Percentiles rank a stretch among this genome's conserved stretches.
Evolutionary conservation across 2,797 vertebrate species (phyloP).

Genomic region (Argya squamiceps): DNA sequence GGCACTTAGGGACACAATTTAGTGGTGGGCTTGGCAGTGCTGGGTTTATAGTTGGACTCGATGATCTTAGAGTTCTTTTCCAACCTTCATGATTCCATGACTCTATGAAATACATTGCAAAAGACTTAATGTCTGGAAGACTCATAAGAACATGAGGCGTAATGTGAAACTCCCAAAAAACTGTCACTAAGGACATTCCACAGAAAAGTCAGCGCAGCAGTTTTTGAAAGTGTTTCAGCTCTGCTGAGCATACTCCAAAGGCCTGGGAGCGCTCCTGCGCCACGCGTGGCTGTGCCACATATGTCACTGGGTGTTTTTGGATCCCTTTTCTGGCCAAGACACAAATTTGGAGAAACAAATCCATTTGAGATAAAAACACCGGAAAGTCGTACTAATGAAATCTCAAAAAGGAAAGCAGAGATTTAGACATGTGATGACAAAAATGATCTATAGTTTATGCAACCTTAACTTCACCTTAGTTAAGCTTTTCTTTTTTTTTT

Average conservation of each 20-base stretch:
- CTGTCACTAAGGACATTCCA: not conserved
- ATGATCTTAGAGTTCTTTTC: not conserved
- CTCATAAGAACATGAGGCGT: not conserved
- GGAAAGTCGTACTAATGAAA: conserved; percentile 33
- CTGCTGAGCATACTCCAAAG: not conserved
- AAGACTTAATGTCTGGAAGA: not conserved
- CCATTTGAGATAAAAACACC: conserved; percentile 31
- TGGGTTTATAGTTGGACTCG: not conserved
- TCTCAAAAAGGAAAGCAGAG: conserved; percentile 28
- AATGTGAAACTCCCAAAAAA: conserved; percentile 16
- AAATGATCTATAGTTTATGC: conserved; percentile 28
- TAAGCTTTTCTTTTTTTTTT: not conserved
- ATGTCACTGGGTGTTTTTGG: not conserved
- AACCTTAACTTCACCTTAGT: conserved; percentile 60
- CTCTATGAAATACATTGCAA: not conserved
- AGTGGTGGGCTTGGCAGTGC: not conserved
- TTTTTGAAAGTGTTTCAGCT: not conserved
- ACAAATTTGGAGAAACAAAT: not conserved
- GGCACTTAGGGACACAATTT: not conserved
- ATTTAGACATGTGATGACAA: conserved; percentile 27
- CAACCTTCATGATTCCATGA: not conserved
- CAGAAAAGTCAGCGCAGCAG: not conserved
- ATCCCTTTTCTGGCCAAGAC: not conserved
- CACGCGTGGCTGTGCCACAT: not conserved
- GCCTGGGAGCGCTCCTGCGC: not conserved